These are phyloP conservation scores for Rhagologus leucostigma DNA, from an alignment of 2,113 vertebrate genomes.

Conservation along the genomic window DNA sequence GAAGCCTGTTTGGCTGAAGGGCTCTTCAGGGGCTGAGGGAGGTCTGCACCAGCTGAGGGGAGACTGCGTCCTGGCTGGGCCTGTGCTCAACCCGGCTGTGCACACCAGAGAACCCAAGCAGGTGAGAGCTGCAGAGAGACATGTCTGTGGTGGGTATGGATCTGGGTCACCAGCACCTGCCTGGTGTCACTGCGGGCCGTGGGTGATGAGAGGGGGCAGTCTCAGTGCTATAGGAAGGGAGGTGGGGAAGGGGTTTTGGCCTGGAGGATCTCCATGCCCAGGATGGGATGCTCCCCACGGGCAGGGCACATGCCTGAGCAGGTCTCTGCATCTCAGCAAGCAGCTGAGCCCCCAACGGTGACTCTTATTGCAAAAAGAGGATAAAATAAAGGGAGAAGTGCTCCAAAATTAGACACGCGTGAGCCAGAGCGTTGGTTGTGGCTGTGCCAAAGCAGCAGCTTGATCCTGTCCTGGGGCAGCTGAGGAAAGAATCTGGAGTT, in stretches of 20 bases:
- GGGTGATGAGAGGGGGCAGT: neutral
- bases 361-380: conserved; percentile 2
- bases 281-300: rapidly evolving
- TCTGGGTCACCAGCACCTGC: neutral
- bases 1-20: neutral
- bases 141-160: rapidly evolving
- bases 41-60: neutral
- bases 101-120: neutral
- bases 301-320: rapidly evolving
- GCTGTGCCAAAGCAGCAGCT: conserved; percentile 38
- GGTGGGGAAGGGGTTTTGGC: neutral
- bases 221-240: neutral
- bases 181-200: neutral
- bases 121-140: neutral
- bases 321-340: neutral
- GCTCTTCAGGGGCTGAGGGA: neutral
- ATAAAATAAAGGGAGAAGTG: neutral
- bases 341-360: neutral
- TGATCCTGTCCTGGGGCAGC: neutral
- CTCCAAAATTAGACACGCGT: neutral
- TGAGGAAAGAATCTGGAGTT: neutral
- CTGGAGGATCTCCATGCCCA: neutral
- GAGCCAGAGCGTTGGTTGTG: neutral
- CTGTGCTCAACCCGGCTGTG: neutral
- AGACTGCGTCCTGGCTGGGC: neutral